These are phyloP conservation scores for Falco cherrug DNA, from an alignment of 2,797 vertebrate species.

Conservation along the genomic window DNA sequence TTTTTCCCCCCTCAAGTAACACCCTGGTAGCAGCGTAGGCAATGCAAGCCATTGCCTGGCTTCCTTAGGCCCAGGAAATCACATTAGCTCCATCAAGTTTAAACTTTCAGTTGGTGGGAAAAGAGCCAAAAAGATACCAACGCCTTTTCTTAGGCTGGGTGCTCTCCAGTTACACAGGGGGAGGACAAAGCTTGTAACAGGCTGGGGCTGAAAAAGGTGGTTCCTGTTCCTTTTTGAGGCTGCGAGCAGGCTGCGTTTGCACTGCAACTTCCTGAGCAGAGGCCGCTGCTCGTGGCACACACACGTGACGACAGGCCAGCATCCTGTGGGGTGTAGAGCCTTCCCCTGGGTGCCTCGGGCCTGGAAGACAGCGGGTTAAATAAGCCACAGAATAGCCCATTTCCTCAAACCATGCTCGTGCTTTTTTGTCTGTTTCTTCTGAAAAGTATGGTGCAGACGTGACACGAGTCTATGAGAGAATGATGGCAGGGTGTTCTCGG, in stretches of 20 bases:
- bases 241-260: neutral
- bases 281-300: accelerated
- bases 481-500: neutral
- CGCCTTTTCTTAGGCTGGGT: neutral
- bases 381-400: neutral
- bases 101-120: neutral
- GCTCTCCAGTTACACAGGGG: neutral
- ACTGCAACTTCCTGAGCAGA: neutral
- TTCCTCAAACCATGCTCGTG: neutral
- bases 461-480: neutral
- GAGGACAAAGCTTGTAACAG: neutral
- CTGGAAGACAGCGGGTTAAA: neutral
- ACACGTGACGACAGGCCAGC: neutral
- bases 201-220: neutral
- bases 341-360: neutral
- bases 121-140: neutral
- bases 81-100: neutral
- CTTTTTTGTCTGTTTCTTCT: neutral
- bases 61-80: neutral
- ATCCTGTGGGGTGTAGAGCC: accelerated
- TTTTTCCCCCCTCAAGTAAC: neutral
- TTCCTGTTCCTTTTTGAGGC: neutral
- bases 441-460: accelerated
- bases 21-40: neutral
- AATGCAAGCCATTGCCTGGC: neutral